phyloP scores from a whole-genome alignment of 2,113 vertebrate species.

The Melanocharis versteri region DNA sequence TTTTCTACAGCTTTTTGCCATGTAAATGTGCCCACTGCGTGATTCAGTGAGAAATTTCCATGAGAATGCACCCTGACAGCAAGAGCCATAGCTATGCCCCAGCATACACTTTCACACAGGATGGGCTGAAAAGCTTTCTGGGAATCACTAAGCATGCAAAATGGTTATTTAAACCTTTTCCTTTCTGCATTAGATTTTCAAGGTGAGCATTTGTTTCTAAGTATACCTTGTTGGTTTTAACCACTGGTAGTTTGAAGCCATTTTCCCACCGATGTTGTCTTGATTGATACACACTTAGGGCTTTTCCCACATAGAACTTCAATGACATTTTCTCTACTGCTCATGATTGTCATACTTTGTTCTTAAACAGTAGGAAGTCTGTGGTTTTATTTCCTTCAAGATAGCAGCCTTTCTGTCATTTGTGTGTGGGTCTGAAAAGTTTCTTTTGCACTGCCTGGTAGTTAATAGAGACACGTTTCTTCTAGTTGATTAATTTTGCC shows the following conservation, averaged over 20 bases:
- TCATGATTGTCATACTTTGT: constrained; percentile 40
- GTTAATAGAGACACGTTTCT: constrained; percentile 31
- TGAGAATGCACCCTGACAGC: constrained; percentile 50
- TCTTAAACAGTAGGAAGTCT: constrained; percentile 52
- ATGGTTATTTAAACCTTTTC: constrained; percentile 17
- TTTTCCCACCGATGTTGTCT: constrained; percentile 41
- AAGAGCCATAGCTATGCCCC: neutral
- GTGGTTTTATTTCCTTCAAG: constrained; percentile 53
- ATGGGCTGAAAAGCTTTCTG: constrained; percentile 41
- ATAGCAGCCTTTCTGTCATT: neutral
- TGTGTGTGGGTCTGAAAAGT: neutral
- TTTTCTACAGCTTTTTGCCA: constrained; percentile 44
- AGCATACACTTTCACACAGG: neutral
- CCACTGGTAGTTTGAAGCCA: constrained; percentile 26
- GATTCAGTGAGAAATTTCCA: constrained; percentile 36
- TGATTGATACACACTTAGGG: constrained; percentile 52
- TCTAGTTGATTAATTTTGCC: constrained; percentile 32
- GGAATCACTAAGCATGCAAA: constrained; percentile 10
- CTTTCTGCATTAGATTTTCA: constrained; percentile 53
- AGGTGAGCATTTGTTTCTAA: constrained; percentile 48
- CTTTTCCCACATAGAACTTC: constrained; percentile 30
- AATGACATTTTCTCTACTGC: constrained; percentile 49
- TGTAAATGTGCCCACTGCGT: constrained; percentile 41
- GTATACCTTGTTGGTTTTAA: constrained; percentile 40
- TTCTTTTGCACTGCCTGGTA: constrained; percentile 2